A percentile compares a stretch with the other conserved stretches of the same genome.
Conservation (phyloP, 2,888 invertebrate genomes). For the Conistra vaccinii region DNA sequence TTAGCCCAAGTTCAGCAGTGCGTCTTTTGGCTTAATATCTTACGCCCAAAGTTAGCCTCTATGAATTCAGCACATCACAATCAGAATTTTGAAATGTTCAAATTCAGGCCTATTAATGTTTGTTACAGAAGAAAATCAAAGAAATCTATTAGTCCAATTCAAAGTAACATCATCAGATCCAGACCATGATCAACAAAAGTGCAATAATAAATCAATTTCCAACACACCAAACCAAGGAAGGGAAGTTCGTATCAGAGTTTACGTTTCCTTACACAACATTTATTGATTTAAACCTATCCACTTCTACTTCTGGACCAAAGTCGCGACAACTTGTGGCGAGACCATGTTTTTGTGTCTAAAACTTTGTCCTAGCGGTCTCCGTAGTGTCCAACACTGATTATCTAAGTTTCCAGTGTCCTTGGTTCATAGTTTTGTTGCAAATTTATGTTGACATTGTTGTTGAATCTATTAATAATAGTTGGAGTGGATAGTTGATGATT, state of each 20-base stretch:
- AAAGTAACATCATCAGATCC: not conserved
- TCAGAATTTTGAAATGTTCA: not conserved
- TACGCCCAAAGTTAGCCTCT: no score
- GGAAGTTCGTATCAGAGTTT: not conserved
- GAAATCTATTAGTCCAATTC: not conserved
- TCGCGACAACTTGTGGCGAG: constrained; percentile 43
- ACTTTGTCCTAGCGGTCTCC: constrained; percentile 48
- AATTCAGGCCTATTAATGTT: not conserved
- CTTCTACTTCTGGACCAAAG: constrained; percentile 17
- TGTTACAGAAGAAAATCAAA: not conserved
- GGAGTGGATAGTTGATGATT: constrained; percentile 39
- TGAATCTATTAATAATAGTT: constrained; percentile 58
- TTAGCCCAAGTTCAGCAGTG: not conserved
- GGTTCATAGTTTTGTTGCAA: constrained; percentile 51
- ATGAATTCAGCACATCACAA: not conserved
- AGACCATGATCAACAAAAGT: not conserved
- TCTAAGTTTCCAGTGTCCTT: constrained; percentile 57
- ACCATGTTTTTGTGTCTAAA: constrained; percentile 60
- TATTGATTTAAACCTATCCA: constrained; percentile 34
- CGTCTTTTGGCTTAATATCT: not conserved
- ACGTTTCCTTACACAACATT: constrained; percentile 19
- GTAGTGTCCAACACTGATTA: constrained; percentile 60
- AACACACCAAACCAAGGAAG: not conserved
- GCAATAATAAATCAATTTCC: not conserved
- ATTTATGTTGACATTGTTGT: constrained; percentile 55